A percentile compares a stretch with the other conserved stretches of the same genome.
Evolutionary conservation across 2,888 invertebrate genomes (phyloP).

Genomic region (Meandrusa payeni): DNA sequence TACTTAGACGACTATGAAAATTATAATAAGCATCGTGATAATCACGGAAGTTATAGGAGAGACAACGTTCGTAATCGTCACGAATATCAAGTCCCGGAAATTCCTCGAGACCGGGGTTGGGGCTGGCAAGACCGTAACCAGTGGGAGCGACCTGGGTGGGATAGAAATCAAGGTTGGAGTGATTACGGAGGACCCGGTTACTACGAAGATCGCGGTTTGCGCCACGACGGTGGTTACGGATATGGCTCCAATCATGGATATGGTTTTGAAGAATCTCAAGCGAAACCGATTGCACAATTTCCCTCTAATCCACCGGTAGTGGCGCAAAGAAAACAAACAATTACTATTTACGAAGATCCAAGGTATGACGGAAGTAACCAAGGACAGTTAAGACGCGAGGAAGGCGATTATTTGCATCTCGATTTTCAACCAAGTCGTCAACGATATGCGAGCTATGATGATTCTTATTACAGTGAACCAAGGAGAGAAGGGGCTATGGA

Average conservation of each 20-base stretch:
- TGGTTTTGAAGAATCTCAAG: slow-evolving; percentile 63
- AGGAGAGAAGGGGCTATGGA: slow-evolving; percentile 54
- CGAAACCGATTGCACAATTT: slow-evolving; percentile 54
- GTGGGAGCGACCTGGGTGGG: slow-evolving; percentile 49
- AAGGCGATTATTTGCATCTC: slow-evolving; percentile 66
- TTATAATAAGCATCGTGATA: slow-evolving; percentile 64
- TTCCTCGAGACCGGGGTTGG: slow-evolving; percentile 53
- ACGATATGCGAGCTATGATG: slow-evolving; percentile 69
- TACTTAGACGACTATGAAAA: slow-evolving; percentile 66
- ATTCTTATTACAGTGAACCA: slow-evolving; percentile 58
- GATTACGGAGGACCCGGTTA: slow-evolving; percentile 67
- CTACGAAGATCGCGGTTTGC: slow-evolving; percentile 62
- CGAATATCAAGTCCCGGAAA: slow-evolving; percentile 48
- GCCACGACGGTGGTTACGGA: slow-evolving; percentile 66
- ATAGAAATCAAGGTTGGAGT: slow-evolving; percentile 44
- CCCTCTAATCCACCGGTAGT: slow-evolving; percentile 62
- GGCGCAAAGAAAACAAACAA: slow-evolving; percentile 70
- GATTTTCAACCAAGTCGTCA: slow-evolving; percentile 70
- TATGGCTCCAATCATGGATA: slow-evolving; percentile 63
- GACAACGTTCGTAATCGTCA: slow-evolving; percentile 57
- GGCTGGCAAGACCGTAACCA: slow-evolving; percentile 50
- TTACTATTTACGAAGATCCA: slow-evolving; percentile 76
- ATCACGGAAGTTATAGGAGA: slow-evolving; percentile 58
- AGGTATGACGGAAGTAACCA: slow-evolving; percentile 64
- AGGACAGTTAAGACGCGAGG: slow-evolving; percentile 58